Evolutionary conservation across 2,113 vertebrate genomes (phyloP).

Genomic region (Dasyprocta punctata): DNA sequence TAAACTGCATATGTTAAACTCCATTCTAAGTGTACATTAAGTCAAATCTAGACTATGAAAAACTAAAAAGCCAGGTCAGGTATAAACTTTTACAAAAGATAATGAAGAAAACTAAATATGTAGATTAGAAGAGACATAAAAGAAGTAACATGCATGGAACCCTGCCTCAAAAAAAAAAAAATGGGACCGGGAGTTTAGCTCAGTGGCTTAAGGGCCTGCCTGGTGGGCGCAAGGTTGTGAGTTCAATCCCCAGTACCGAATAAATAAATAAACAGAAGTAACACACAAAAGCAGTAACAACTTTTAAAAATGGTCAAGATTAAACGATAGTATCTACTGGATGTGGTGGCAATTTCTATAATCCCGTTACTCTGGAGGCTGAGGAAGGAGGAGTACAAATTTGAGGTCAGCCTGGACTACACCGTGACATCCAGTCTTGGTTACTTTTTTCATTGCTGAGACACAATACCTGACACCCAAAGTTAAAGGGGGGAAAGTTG

Average conservation of each 20-base stretch:
- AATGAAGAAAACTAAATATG: not conserved
- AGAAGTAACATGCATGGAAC: slow-evolving; percentile 26
- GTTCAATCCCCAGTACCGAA: too few relatives aligned
- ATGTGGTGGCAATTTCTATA: not conserved
- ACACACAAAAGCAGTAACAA: not conserved
- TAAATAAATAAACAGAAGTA: too few relatives aligned
- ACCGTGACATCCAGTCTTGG: not conserved
- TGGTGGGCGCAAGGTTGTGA: too few relatives aligned
- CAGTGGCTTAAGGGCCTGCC: too few relatives aligned
- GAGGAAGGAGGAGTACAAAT: not conserved
- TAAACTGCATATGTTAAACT: not conserved
- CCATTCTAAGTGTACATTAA: not conserved
- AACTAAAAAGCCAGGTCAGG: not conserved
- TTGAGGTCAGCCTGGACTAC: not conserved
- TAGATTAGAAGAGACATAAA: not conserved
- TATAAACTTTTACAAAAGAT: not conserved
- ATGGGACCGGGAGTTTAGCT: too few relatives aligned
- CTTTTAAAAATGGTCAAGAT: not conserved
- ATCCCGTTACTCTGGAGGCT: not conserved
- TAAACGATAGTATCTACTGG: not conserved
- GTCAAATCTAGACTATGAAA: not conserved
- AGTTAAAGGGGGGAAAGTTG: not conserved
- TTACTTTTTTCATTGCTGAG: not conserved
- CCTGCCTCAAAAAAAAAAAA: too few relatives aligned
- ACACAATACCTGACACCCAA: not conserved